Conservation (phyloP, 2,888 invertebrate genomes). For the Cyclophora punctaria region DNA sequence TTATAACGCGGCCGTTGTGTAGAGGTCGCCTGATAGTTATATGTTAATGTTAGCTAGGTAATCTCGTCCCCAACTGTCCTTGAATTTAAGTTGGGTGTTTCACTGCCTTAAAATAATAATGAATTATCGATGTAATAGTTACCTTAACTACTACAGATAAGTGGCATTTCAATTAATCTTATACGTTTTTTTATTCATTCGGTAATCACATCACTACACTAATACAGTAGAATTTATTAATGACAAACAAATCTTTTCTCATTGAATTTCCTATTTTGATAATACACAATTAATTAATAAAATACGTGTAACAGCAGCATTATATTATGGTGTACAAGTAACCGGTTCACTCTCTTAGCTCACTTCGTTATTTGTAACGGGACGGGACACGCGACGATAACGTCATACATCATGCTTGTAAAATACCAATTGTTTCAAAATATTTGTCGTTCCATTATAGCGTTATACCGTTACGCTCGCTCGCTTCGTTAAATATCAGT, state of each 20-base stretch:
- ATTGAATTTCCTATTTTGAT: constrained; percentile 17
- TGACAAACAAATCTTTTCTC: constrained; percentile 9
- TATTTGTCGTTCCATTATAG: constrained; percentile 5
- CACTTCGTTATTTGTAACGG: constrained; percentile 29
- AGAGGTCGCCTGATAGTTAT: constrained; percentile 70
- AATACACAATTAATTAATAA: constrained; percentile 9
- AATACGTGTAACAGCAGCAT: constrained; percentile 14
- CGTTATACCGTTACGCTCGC: constrained; percentile 1
- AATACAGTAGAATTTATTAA: constrained; percentile 16
- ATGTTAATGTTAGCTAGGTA: constrained; percentile 74
- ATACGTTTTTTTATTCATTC: constrained; percentile 42
- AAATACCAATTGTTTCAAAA: not conserved
- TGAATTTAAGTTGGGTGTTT: constrained; percentile 73
- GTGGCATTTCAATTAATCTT: constrained; percentile 53
- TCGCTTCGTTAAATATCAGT: constrained; percentile 17
- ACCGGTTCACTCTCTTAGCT: constrained; percentile 36
- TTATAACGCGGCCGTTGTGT: constrained; percentile 63
- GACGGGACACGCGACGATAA: constrained; percentile 16
- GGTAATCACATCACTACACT: constrained; percentile 32
- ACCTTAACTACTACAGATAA: constrained; percentile 66
- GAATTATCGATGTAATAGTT: constrained; percentile 61
- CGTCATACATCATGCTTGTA: constrained; percentile 1
- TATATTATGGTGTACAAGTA: constrained; percentile 3
- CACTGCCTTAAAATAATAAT: constrained; percentile 73
- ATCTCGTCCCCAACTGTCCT: constrained; percentile 73